A percentile compares a stretch with the other conserved stretches of the same genome.
Evolutionary conservation across 2,797 vertebrate genomes (phyloP).

Genomic region (Kryptopterus vitreolus): DNA sequence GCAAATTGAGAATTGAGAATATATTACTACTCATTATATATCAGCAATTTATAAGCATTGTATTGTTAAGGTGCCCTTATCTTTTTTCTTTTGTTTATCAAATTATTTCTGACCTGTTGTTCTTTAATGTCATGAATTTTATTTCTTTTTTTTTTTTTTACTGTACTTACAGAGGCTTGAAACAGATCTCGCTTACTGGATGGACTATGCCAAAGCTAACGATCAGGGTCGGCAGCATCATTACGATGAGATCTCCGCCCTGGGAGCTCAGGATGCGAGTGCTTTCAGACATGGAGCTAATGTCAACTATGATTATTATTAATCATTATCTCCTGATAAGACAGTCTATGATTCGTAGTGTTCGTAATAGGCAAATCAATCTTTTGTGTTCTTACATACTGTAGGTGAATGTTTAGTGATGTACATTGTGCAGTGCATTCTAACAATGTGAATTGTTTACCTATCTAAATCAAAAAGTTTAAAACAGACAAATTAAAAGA

Average conservation of each 20-base stretch:
- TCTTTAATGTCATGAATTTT: not conserved
- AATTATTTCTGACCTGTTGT: not conserved
- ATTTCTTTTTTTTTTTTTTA: not conserved
- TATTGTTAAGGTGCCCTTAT: too few species aligned
- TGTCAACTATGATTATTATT: conserved; percentile 84
- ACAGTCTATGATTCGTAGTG: not conserved
- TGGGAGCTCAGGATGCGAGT: conserved; percentile 70
- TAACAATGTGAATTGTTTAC: not conserved
- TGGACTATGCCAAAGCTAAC: conserved; percentile 67
- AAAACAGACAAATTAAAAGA: not conserved
- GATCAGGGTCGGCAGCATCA: conserved; percentile 78
- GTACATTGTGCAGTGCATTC: not conserved
- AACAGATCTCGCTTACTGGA: conserved; percentile 81
- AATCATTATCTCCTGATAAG: conserved; percentile 5
- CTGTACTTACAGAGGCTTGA: conserved; percentile 77
- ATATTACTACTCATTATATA: not conserved
- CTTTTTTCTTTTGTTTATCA: too few species aligned
- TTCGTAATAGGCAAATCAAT: not conserved
- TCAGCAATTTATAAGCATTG: not conserved
- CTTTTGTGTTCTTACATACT: not conserved
- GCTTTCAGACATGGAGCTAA: conserved; percentile 76
- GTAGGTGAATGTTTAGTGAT: not conserved
- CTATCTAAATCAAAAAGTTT: not conserved
- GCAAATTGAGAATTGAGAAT: too few species aligned
- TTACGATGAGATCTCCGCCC: conserved; percentile 78